phyloP scores from a whole-genome alignment of 2,113 vertebrate genomes.

The Pelmatolapia mariae region DNA sequence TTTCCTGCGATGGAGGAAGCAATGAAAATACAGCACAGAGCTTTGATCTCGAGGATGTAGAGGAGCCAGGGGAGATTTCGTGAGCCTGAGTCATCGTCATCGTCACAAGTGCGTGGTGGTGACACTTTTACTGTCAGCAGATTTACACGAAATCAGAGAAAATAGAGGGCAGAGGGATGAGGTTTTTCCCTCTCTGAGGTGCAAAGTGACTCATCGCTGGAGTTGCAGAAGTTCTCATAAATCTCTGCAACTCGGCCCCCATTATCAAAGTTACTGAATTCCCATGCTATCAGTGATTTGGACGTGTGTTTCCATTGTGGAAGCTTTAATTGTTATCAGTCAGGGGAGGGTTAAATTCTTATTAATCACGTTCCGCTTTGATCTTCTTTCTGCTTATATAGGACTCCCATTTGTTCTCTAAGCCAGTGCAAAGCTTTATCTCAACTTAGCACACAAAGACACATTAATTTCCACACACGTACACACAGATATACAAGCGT shows the following conservation, averaged over 20 bases:
- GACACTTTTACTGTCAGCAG: conserved; percentile 53
- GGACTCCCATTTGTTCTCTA: conserved; percentile 58
- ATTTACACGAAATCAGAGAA: conserved; percentile 35
- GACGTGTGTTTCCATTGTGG: neutral
- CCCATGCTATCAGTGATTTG: neutral
- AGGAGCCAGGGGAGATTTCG: conserved; percentile 32
- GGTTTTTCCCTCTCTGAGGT: conserved; percentile 20
- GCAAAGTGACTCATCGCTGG: conserved; percentile 52
- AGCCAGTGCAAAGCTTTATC: conserved; percentile 41
- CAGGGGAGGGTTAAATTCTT: conserved; percentile 42
- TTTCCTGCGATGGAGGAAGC: conserved; percentile 62
- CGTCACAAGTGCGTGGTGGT: conserved; percentile 26
- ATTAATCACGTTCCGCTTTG: conserved; percentile 62
- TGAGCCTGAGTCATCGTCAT: conserved; percentile 54
- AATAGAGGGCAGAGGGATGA: neutral
- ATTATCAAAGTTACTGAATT: conserved; percentile 30
- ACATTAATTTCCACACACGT: conserved; percentile 31
- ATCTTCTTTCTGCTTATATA: conserved; percentile 51
- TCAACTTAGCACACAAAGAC: conserved; percentile 37
- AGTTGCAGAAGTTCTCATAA: conserved; percentile 30
- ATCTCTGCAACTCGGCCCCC: conserved; percentile 33
- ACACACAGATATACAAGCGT: neutral
- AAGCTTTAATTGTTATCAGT: conserved; percentile 46
- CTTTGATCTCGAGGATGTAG: conserved; percentile 58
- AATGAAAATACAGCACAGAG: conserved; percentile 43